phyloP scores from a whole-genome alignment of 1,140 invertebrate species.

The Rhagoletis zephyria region DNA sequence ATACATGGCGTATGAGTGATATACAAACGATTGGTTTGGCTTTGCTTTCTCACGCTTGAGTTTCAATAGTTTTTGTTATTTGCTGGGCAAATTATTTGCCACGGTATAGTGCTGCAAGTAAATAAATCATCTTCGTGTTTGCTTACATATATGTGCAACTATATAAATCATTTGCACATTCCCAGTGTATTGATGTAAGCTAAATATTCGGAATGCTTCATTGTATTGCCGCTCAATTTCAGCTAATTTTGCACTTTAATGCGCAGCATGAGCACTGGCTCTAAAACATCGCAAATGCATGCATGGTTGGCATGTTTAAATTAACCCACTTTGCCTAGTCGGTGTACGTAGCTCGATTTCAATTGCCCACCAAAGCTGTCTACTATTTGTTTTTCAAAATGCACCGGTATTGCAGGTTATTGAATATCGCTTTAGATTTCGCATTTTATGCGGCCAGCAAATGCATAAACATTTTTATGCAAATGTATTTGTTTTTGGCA shows the following conservation, averaged over 20 bases:
- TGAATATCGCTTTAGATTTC: background rate
- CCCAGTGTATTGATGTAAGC: no score
- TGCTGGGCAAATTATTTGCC: no score
- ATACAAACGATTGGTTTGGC: background rate
- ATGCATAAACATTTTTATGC: background rate
- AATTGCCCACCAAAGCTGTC: background rate
- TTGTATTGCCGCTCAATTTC: conserved; percentile 8
- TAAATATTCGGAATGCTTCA: background rate
- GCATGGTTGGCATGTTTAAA: background rate
- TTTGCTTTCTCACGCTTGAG: no score
- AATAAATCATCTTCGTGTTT: background rate
- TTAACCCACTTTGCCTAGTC: background rate
- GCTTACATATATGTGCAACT: background rate
- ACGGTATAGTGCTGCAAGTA: no score
- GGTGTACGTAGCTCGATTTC: background rate
- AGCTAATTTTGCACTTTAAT: conserved; percentile 13
- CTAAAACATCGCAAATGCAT: background rate
- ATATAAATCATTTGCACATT: background rate
- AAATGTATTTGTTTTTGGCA: background rate
- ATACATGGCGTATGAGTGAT: background rate
- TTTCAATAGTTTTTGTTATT: no score
- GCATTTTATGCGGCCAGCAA: background rate
- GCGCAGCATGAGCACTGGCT: background rate
- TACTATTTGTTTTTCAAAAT: conserved; percentile 17
- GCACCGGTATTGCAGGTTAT: background rate